Base-by-base conservation (phyloP, 2,113 vertebrate genomes). In the Trogon melanurus region DNA sequence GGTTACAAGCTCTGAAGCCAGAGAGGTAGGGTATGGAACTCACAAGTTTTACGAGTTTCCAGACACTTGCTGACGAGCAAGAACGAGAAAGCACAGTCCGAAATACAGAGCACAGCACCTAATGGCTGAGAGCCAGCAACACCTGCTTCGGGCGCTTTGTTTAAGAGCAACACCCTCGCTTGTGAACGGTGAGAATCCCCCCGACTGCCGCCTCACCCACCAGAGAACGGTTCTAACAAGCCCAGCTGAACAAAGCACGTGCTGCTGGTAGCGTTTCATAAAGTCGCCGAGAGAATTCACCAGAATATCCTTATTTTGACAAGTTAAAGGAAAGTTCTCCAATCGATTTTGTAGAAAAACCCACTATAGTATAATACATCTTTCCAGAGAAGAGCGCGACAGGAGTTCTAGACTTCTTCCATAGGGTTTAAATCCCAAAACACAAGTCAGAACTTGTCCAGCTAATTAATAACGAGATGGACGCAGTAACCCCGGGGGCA, bases 401-500 rank as follows among this genome's bases (percentile, higher is more conserved):
- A 87, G 25, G 45, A 84, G 32, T 45, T 83, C 21, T 1, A 82
- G 54, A 7, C 23, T 50, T 64, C 41, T 93, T 57, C 84, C 74
- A 94, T 32, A 60, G 51, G 58, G 70, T 70, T 79, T 83, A 32
- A 58, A 61, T 85, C 70, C 58, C n/a, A 11, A 20, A 36, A 57
- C 7, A 64, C 45, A 94, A 69, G 53, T 73, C 29, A 19, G 79
- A 58, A 70, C 57, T 62, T 76, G 22, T 48, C 27, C 44, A 69
- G 61, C 44, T 91, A 84, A 91, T 91, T 85, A 94, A 91, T 23
- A 91, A 76, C 65, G 54, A 73, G 44, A 73, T 45, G 76, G 41
- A 62, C 72, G 45, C 26, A 85, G 36, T 79, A 69, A 67, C 78
- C 66, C 70, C 85, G 95, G 92, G 91, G 72, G 50, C 45, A 19